Conservation (phyloP, 1,140 invertebrate genomes). For the Ylistrum balloti region DNA sequence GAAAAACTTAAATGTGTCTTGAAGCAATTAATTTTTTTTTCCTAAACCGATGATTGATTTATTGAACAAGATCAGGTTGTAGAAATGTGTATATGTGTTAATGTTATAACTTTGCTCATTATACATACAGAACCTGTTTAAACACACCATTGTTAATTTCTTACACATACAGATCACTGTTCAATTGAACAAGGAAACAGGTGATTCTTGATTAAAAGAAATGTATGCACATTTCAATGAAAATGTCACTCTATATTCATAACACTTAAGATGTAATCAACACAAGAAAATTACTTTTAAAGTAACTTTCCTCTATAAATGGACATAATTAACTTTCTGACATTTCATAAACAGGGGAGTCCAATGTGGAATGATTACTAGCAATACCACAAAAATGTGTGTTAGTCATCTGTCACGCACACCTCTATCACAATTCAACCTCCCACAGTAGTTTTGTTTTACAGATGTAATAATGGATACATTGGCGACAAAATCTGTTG, state of each 20-base stretch:
- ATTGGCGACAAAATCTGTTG: background rate
- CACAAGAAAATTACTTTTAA: conserved; percentile 5
- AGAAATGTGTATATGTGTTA: background rate
- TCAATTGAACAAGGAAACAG: background rate
- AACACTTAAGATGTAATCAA: background rate
- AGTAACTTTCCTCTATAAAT: conserved; percentile 16
- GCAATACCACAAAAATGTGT: conserved; percentile 9
- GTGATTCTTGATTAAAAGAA: background rate
- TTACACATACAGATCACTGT: background rate
- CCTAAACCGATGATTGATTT: too few relatives aligned
- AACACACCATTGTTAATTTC: background rate
- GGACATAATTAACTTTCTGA: conserved; percentile 18
- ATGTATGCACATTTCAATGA: background rate
- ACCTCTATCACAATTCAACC: background rate
- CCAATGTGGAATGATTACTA: background rate
- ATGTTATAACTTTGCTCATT: too few relatives aligned
- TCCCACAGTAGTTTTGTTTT: too few relatives aligned
- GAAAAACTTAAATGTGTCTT: too few relatives aligned
- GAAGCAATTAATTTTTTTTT: too few relatives aligned
- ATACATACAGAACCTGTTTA: too few relatives aligned
- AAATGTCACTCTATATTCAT: conserved; percentile 2
- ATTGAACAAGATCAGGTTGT: too few relatives aligned
- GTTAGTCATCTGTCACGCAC: background rate
- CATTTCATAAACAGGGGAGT: background rate
- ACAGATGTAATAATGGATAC: too few relatives aligned